Evolutionary conservation across 2,888 invertebrate species (phyloP).

Genomic region (Cephus sareptanus): DNA sequence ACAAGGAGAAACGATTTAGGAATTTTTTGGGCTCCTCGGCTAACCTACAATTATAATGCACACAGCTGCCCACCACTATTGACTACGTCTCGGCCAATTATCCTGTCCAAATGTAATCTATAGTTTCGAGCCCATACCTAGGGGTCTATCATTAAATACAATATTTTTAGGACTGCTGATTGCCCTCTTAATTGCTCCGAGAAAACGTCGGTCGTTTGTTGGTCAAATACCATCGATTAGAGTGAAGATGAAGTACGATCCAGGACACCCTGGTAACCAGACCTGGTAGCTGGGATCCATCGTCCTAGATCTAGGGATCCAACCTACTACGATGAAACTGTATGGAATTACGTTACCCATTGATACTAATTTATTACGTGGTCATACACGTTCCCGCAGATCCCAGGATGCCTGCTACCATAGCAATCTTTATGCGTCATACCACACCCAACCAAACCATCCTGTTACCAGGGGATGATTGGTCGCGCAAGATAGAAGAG

Average conservation of each 20-base stretch:
- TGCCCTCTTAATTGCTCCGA: constrained; percentile 44
- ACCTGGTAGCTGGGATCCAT: background rate
- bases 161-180: constrained; percentile 52
- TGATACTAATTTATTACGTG: background rate
- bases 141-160: constrained; percentile 52
- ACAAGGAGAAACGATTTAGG: constrained; percentile 37
- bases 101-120: constrained; percentile 53
- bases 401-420: background rate
- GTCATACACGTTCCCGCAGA: background rate
- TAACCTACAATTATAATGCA: constrained; percentile 48
- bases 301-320: background rate
- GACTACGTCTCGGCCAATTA: constrained; percentile 47
- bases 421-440: background rate
- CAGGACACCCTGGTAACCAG: background rate
- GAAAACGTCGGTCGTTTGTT: constrained; percentile 24
- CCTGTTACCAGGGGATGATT: background rate
- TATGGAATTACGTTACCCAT: background rate
- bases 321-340: background rate
- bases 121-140: constrained; percentile 38
- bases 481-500: background rate
- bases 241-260: constrained; percentile 28
- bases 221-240: constrained; percentile 36
- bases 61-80: constrained; percentile 40
- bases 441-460: background rate
- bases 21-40: constrained; percentile 33